phyloP scores from a whole-genome alignment of 2,113 vertebrate genomes.

The Colistium nudipinnis region DNA sequence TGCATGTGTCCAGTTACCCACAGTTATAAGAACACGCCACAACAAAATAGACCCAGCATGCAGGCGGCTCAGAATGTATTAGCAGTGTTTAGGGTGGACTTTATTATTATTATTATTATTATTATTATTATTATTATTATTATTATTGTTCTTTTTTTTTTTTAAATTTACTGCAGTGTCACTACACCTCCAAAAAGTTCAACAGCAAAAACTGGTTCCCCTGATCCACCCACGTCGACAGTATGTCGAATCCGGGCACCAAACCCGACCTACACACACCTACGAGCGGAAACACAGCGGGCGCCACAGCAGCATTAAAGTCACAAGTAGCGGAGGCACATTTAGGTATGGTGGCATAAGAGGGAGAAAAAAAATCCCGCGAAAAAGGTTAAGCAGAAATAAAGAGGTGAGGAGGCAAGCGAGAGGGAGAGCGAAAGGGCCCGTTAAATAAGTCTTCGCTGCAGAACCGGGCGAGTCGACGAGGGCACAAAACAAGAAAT shows the following conservation, averaged over 20 bases:
- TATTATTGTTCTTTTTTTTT: too few species aligned
- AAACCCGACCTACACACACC: conserved; percentile 57
- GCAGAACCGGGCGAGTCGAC: conserved; percentile 41
- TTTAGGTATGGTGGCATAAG: neutral
- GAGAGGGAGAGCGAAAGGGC: conserved; percentile 1
- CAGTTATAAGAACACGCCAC: neutral
- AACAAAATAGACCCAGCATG: neutral
- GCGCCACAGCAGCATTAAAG: conserved; percentile 20
- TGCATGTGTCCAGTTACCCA: neutral
- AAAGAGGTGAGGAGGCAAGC: conserved; percentile 8
- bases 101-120: too few species aligned
- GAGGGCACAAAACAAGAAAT: conserved; percentile 35
- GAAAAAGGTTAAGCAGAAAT: conserved; percentile 20
- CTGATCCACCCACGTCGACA: conserved; percentile 44
- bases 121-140: too few species aligned
- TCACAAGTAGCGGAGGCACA: conserved; percentile 29
- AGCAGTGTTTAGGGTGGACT: too few species aligned
- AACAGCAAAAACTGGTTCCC: conserved; percentile 42
- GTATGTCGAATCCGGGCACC: conserved; percentile 23
- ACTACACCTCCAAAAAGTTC: conserved; percentile 46
- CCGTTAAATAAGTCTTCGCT: conserved; percentile 27
- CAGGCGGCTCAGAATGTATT: too few species aligned
- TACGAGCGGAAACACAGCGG: conserved; percentile 26
- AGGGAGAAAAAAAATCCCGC: neutral
- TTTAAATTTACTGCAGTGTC: neutral